A percentile compares a stretch with the other conserved stretches of the same genome.
These are phyloP conservation scores for Drosophila mimetica DNA, from an alignment of 2,888 invertebrate genomes.

Conservation along the genomic window DNA sequence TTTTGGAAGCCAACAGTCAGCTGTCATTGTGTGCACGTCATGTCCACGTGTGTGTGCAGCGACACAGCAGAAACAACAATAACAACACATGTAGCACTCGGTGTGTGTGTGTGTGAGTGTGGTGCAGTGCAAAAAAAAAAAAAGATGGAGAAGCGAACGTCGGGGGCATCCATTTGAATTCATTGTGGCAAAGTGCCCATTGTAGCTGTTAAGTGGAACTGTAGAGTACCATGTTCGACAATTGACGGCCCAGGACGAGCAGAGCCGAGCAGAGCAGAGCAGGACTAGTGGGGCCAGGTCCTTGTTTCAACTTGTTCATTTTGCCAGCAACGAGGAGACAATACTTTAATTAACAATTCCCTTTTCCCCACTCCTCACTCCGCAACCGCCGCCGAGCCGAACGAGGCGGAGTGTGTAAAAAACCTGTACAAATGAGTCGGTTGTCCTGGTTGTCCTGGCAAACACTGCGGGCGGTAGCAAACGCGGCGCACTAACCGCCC, in stretches of 20 bases:
- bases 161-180: constrained; percentile 79
- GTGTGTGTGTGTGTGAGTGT: constrained; percentile 21
- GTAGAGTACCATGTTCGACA: constrained; percentile 80
- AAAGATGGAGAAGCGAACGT: constrained; percentile 56
- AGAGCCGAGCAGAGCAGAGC: constrained; percentile 44
- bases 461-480: constrained; percentile 74
- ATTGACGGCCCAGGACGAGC: constrained; percentile 71
- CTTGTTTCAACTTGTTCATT: constrained; percentile 79
- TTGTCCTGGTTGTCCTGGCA: constrained; percentile 70
- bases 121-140: constrained; percentile 35
- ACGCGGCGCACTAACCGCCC: constrained; percentile 69
- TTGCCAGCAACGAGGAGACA: constrained; percentile 80
- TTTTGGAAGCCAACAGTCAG: constrained; percentile 80
- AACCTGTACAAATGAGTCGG: constrained; percentile 79
- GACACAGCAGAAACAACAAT: constrained; percentile 45
- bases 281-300: constrained; percentile 51
- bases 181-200: constrained; percentile 81
- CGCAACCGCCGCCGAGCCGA: background rate
- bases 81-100: constrained; percentile 51
- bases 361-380: constrained; percentile 46
- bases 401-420: constrained; percentile 34
- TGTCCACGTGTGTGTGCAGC: constrained; percentile 61
- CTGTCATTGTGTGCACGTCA: constrained; percentile 80
- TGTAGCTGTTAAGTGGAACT: constrained; percentile 82
- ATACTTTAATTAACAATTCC: constrained; percentile 81